phyloP scores from a whole-genome alignment of 2,888 invertebrate species.

The Automeris io region DNA sequence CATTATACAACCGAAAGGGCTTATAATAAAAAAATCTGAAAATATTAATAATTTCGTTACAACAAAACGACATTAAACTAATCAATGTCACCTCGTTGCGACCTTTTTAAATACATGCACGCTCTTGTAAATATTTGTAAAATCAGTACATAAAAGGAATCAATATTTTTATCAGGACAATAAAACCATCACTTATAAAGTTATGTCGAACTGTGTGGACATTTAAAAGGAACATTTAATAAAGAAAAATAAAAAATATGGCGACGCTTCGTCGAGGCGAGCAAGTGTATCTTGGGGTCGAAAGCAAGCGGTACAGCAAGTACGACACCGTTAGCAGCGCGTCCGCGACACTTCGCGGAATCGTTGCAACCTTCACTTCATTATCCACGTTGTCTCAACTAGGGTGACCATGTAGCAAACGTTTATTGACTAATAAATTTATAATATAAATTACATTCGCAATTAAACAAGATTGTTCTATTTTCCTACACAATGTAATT shows the following conservation, averaged over 20 bases:
- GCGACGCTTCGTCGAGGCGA: conserved; percentile 3
- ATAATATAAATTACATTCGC: neutral
- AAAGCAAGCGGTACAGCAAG: conserved; percentile 4
- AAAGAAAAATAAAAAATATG: conserved; percentile 1
- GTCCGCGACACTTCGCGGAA: conserved; percentile 21
- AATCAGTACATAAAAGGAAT: neutral
- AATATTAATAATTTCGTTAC: no score
- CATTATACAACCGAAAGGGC: no score
- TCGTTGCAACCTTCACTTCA: conserved; percentile 17
- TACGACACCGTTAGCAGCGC: conserved; percentile 21
- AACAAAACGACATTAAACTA: no score
- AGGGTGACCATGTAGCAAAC: neutral
- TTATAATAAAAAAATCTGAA: no score
- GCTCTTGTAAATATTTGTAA: no score
- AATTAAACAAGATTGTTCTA: neutral
- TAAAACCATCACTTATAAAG: conserved; percentile 3
- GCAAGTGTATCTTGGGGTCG: conserved; percentile 2
- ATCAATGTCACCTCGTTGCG: no score
- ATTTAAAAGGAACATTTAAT: conserved; percentile 4
- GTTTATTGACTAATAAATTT: neutral
- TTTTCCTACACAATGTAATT: neutral
- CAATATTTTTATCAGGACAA: neutral
- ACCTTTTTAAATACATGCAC: no score
- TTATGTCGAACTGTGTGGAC: neutral
- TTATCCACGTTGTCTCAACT: neutral